A percentile compares a stretch with the other conserved stretches of the same genome.
phyloP scores from a whole-genome alignment of 2,113 vertebrate species.

The Marmota monax region DNA sequence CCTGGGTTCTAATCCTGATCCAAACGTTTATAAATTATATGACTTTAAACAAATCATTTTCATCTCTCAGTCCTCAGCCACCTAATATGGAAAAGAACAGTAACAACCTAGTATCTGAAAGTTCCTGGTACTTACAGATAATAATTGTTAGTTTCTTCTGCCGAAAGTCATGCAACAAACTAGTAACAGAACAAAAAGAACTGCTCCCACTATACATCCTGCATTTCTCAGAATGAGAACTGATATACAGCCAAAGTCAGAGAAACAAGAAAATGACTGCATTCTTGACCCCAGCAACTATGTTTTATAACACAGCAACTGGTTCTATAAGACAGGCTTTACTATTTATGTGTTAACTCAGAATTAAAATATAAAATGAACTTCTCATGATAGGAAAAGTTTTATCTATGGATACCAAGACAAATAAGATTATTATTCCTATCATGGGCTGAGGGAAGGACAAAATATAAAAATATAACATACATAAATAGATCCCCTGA shows the following conservation, averaged over 20 bases:
- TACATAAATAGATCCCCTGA: background rate
- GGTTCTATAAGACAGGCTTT: background rate
- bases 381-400: background rate
- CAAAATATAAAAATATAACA: conserved; percentile 15
- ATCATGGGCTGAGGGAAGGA: background rate
- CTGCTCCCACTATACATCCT: background rate
- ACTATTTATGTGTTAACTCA: conserved; percentile 12
- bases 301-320: background rate
- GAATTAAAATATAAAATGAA: conserved; percentile 54
- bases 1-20: background rate
- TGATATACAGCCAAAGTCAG: background rate
- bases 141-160: conserved; percentile 15
- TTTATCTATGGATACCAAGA: background rate
- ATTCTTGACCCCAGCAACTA: conserved; percentile 1
- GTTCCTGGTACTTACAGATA: background rate
- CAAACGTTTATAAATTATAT: background rate
- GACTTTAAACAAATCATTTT: conserved; percentile 19
- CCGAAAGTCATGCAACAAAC: conserved; percentile 44
- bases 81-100: background rate
- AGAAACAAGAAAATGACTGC: conserved; percentile 31
- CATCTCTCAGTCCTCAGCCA: conserved; percentile 31
- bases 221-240: background rate
- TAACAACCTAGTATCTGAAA: conserved; percentile 8
- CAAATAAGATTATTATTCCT: background rate
- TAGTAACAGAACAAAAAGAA: background rate